Conservation (phyloP, 2,113 vertebrate genomes). For the Oryzias celebensis region DNA sequence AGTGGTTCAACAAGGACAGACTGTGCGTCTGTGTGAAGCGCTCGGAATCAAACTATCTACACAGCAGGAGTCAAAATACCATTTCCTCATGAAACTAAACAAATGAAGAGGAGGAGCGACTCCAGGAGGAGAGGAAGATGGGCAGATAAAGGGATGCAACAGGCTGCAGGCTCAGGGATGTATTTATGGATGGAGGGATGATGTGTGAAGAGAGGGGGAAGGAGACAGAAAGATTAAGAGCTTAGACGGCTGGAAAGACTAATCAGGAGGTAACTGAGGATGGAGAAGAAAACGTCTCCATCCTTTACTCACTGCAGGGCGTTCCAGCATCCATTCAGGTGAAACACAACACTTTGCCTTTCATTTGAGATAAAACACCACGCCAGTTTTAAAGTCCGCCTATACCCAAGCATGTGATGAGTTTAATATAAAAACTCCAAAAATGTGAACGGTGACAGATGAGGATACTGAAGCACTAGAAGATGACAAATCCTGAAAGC, state of each 20-base stretch:
- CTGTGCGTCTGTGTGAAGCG: neutral
- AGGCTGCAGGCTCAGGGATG: constrained; percentile 32
- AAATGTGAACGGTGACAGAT: no score
- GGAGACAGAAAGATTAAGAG: constrained; percentile 69
- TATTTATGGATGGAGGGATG: constrained; percentile 40
- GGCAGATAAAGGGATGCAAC: constrained; percentile 34
- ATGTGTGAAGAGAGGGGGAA: constrained; percentile 8
- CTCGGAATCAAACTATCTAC: neutral
- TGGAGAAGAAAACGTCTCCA: constrained; percentile 9
- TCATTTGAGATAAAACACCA: no score
- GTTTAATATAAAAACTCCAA: no score
- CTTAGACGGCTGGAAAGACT: constrained; percentile 68
- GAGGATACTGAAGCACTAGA: no score
- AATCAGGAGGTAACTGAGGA: constrained; percentile 66
- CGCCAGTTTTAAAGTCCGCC: no score
- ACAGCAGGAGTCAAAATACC: neutral
- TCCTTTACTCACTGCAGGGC: no score
- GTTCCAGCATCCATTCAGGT: no score
- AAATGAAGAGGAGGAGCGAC: neutral
- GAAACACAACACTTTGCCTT: no score
- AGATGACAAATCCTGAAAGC: no score
- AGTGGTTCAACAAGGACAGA: constrained; percentile 7
- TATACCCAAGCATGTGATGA: no score
- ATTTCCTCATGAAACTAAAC: neutral
- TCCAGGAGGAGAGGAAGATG: neutral